Percentiles rank a stretch among this genome's conserved stretches.
phyloP scores from a whole-genome alignment of 2,888 invertebrate genomes.

The Diadegma fenestrale region DNA sequence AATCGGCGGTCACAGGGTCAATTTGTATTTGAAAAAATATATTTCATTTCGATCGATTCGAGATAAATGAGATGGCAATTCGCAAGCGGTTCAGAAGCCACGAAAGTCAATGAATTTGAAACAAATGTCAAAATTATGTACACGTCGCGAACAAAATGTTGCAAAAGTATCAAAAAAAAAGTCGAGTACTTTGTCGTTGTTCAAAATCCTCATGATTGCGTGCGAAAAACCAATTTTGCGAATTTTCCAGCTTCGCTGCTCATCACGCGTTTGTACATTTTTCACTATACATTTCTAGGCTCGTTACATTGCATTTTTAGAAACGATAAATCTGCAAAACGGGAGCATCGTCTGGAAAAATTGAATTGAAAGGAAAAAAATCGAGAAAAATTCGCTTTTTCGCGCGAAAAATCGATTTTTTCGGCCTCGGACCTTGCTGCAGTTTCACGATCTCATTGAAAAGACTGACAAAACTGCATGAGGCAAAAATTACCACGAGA shows the following conservation, averaged over 20 bases:
- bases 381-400: too few species aligned
- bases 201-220: background rate
- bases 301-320: background rate
- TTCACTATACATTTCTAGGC: constrained; percentile 2
- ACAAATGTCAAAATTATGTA: constrained; percentile 10
- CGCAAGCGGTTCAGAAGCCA: background rate
- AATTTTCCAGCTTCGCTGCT: background rate
- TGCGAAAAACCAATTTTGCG: background rate
- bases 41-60: background rate
- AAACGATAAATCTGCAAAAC: background rate
- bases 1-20: background rate
- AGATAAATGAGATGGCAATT: background rate
- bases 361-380: too few species aligned
- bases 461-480: background rate
- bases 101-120: background rate
- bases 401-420: too few species aligned
- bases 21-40: constrained; percentile 21
- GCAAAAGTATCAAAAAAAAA: constrained; percentile 19
- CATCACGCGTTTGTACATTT: constrained; percentile 24
- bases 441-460: background rate
- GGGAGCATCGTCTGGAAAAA: background rate
- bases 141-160: constrained; percentile 6
- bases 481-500: background rate
- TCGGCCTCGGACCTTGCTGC: too few species aligned
- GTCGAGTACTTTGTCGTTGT: background rate